These are phyloP conservation scores for Caenorhabditis angaria DNA, from an alignment of 2,888 invertebrate species.

Conservation along the genomic window DNA sequence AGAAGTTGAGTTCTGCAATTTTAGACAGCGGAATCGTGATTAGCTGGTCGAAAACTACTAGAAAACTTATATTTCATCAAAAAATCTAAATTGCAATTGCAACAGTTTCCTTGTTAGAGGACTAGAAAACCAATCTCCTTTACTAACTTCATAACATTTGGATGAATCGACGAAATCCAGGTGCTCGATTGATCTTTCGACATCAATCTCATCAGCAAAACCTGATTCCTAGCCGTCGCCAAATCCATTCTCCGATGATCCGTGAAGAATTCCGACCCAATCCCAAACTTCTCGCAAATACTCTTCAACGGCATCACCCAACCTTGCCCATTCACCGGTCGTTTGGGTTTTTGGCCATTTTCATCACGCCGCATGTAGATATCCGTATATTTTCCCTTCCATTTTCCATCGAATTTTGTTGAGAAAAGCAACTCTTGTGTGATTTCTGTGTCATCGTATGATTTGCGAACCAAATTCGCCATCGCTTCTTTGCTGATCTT, in stretches of 20 bases:
- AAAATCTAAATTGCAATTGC: too few species aligned
- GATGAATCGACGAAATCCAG: constrained; percentile 44
- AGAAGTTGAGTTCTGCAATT: too few species aligned
- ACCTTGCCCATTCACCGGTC: constrained; percentile 54
- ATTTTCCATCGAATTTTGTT: constrained; percentile 54
- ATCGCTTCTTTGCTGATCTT: constrained; percentile 49
- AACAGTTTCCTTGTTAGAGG: too few species aligned
- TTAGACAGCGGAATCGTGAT: too few species aligned
- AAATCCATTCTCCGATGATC: constrained; percentile 50
- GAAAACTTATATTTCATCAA: too few species aligned
- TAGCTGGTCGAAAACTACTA: too few species aligned
- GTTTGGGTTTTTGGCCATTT: constrained; percentile 42
- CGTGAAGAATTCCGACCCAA: constrained; percentile 52
- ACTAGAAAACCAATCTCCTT: too few species aligned
- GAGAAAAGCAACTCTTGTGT: constrained; percentile 54
- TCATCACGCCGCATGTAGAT: constrained; percentile 41
- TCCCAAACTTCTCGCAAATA: constrained; percentile 51
- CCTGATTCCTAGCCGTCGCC: constrained; percentile 45
- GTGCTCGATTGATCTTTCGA: constrained; percentile 37
- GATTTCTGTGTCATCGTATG: constrained; percentile 44
- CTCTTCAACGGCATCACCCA: constrained; percentile 58
- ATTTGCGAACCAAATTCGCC: constrained; percentile 45
- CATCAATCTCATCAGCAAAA: constrained; percentile 38
- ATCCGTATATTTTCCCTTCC: constrained; percentile 56
- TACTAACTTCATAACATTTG: constrained; percentile 35